Conservation (phyloP, 2,888 invertebrate species). For the Emmelina monodactyla region DNA sequence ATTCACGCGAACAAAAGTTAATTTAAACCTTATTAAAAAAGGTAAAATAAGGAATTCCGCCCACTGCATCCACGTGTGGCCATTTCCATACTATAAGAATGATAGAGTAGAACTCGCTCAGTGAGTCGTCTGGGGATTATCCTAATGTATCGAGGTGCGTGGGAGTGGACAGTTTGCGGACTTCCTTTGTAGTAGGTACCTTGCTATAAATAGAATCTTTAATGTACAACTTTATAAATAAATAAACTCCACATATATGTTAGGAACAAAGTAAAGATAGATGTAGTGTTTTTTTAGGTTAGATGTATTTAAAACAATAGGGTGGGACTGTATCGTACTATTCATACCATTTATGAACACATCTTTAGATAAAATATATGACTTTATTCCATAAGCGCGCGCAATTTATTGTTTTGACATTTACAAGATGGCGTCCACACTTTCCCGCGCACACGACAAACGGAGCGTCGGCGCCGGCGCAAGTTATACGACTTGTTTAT, state of each 20-base stretch:
- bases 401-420: slow-evolving; percentile 28
- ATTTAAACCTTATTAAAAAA: slow-evolving; percentile 22
- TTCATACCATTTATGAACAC: too few relatives aligned
- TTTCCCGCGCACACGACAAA: slow-evolving; percentile 28
- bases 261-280: too few relatives aligned
- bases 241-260: too few relatives aligned
- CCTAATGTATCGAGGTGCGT: not conserved
- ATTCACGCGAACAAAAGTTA: slow-evolving; percentile 14
- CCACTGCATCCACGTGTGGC: slow-evolving; percentile 33
- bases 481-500: slow-evolving; percentile 11
- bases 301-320: not conserved
- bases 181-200: too few relatives aligned
- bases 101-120: not conserved
- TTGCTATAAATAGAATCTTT: too few relatives aligned
- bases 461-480: slow-evolving; percentile 26
- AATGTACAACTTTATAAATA: too few relatives aligned
- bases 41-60: slow-evolving; percentile 30
- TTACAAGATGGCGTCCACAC: slow-evolving; percentile 34
- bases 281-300: too few relatives aligned
- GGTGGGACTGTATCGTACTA: not conserved
- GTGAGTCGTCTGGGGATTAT: not conserved
- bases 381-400: not conserved
- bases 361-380: not conserved
- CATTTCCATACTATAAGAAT: slow-evolving; percentile 12
- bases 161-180: not conserved